A percentile compares a stretch with the other conserved stretches of the same genome.
Evolutionary conservation across 2,888 invertebrate species (phyloP).

Genomic region (Bellardia bayeri): DNA sequence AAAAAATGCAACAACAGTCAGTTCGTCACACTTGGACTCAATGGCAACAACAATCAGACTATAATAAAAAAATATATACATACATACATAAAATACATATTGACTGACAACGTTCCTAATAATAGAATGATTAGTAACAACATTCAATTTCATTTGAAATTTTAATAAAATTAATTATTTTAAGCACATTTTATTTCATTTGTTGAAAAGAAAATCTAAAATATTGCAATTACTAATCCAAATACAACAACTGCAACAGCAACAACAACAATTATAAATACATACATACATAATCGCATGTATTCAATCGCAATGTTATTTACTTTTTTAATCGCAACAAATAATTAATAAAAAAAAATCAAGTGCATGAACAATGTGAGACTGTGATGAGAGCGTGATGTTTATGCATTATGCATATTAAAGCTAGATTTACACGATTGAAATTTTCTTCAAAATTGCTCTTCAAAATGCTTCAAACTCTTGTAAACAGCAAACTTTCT

Average conservation of each 20-base stretch:
- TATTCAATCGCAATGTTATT: neutral
- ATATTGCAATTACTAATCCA: constrained; percentile 25
- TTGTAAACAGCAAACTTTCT: no score
- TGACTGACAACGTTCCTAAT: constrained; percentile 53
- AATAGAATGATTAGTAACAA: constrained; percentile 57
- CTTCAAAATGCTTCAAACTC: no score
- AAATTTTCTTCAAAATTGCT: no score
- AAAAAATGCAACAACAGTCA: constrained; percentile 23
- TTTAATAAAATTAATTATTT: constrained; percentile 34
- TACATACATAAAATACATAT: no score
- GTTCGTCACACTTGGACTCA: constrained; percentile 21
- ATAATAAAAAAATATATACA: neutral
- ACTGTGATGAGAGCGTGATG: constrained; percentile 12
- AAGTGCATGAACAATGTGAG: neutral
- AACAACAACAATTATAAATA: neutral
- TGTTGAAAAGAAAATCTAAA: constrained; percentile 1
- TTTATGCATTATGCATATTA: no score
- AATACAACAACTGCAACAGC: neutral
- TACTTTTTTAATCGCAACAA: neutral
- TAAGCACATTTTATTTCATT: constrained; percentile 7
- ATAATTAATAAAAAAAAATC: neutral
- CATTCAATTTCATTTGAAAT: constrained; percentile 31
- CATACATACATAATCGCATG: neutral
- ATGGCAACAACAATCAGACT: neutral
- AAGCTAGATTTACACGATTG: no score